Conservation (phyloP, 2,888 invertebrate species). For the Cryptophagus acutangulus region DNA sequence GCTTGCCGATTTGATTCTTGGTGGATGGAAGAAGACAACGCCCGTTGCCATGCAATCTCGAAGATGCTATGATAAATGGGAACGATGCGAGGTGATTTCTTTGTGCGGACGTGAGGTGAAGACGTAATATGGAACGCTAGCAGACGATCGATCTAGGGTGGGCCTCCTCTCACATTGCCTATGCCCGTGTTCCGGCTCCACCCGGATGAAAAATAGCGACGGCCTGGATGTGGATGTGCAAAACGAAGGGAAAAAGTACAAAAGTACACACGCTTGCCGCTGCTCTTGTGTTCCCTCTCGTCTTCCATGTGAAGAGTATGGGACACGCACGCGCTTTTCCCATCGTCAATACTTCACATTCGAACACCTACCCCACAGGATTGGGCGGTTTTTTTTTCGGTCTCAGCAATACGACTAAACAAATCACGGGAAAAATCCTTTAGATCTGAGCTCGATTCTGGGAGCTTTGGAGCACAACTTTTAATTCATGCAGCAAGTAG, state of each 20-base stretch:
- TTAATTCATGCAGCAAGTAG: no score
- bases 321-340: slow-evolving; percentile 43
- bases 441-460: no score
- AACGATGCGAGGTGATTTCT: slow-evolving; percentile 43
- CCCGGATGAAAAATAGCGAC: slow-evolving; percentile 47
- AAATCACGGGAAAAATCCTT: neutral
- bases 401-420: no score
- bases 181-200: slow-evolving; percentile 41
- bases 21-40: no score
- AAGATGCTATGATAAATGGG: slow-evolving; percentile 41
- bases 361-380: slow-evolving; percentile 42
- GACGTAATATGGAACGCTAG: slow-evolving; percentile 36
- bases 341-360: slow-evolving; percentile 47
- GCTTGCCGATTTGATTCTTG: no score
- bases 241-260: slow-evolving; percentile 44
- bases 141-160: slow-evolving; percentile 34
- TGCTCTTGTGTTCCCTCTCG: slow-evolving; percentile 19
- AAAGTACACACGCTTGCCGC: slow-evolving; percentile 42
- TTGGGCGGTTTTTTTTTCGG: neutral
- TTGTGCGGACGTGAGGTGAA: slow-evolving; percentile 43
- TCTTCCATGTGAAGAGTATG: slow-evolving; percentile 40
- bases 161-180: slow-evolving; percentile 21
- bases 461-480: neutral
- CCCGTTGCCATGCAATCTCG: slow-evolving; percentile 27
- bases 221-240: slow-evolving; percentile 40